These are phyloP conservation scores for Aptenodytes forsteri DNA, from an alignment of 2,113 vertebrate genomes.

Conservation along the genomic window DNA sequence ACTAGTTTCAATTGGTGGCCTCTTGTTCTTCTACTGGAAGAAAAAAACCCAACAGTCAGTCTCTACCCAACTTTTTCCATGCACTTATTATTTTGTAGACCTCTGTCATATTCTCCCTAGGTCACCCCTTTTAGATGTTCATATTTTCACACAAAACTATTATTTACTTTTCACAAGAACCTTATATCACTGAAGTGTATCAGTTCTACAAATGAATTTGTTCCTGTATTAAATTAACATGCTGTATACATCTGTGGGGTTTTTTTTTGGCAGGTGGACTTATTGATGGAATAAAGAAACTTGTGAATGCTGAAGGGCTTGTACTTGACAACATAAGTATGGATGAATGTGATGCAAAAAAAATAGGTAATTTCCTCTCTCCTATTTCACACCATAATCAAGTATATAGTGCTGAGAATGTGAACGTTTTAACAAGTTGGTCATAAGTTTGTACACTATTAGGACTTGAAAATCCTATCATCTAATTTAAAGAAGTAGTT, in stretches of 20 bases:
- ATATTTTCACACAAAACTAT: background rate
- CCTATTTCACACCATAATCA: background rate
- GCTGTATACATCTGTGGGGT: background rate
- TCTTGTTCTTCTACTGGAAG: background rate
- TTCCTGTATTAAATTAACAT: background rate
- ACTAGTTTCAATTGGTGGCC: background rate
- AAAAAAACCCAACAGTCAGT: background rate
- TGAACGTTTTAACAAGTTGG: background rate
- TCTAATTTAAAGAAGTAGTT: background rate
- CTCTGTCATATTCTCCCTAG: background rate
- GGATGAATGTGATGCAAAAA: constrained; percentile 43
- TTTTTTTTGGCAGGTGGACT: constrained; percentile 42
- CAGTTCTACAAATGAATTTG: background rate
- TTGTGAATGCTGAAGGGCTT: constrained; percentile 49
- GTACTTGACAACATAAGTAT: constrained; percentile 36
- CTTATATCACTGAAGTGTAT: background rate
- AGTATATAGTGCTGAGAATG: background rate
- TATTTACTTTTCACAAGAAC: background rate
- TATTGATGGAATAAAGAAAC: constrained; percentile 28
- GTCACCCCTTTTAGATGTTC: background rate
- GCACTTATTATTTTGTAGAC: background rate
- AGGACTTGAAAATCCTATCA: background rate
- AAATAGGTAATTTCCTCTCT: constrained; percentile 14
- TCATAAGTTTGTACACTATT: background rate
- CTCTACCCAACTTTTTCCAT: background rate